Percentiles rank a stretch among this genome's conserved stretches.
These are phyloP conservation scores for Agrypnia vestita DNA, from an alignment of 1,140 invertebrate species.

Conservation along the genomic window DNA sequence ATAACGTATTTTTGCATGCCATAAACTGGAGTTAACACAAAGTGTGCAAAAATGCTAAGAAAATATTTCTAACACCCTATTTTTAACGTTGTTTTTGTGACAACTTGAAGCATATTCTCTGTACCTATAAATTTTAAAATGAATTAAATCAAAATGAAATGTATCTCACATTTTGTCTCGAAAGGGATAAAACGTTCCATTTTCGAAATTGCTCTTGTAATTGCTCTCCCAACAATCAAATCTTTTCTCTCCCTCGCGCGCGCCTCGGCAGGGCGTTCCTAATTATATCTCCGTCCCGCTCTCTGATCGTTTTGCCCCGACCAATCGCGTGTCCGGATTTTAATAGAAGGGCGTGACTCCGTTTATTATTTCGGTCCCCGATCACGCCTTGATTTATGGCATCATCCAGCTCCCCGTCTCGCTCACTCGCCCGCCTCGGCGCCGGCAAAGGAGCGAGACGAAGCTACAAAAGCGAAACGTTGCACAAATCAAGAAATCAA, in stretches of 20 bases:
- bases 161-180: neutral
- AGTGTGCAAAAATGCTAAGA: no score
- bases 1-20: no score
- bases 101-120: no score
- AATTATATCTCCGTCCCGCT: conserved; percentile 39
- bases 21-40: no score
- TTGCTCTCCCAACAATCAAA: conserved; percentile 39
- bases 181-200: conserved; percentile 32
- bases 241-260: conserved; percentile 15
- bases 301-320: conserved; percentile 48
- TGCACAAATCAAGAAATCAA: conserved; percentile 39
- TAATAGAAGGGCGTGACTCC: conserved; percentile 47
- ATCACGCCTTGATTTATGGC: conserved; percentile 52
- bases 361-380: conserved; percentile 49
- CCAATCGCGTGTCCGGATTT: conserved; percentile 36
- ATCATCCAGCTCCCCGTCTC: conserved; percentile 13
- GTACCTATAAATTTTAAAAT: no score
- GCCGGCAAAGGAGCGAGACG: conserved; percentile 3
- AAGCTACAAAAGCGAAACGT: conserved; percentile 12
- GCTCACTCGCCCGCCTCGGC: neutral
- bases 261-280: conserved; percentile 17
- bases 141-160: conserved; percentile 4
- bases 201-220: conserved; percentile 48
- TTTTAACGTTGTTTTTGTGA: no score
- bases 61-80: no score